Evolutionary conservation across 1,140 invertebrate species (phyloP).

Genomic region (Pogonomyrmex barbatus): DNA sequence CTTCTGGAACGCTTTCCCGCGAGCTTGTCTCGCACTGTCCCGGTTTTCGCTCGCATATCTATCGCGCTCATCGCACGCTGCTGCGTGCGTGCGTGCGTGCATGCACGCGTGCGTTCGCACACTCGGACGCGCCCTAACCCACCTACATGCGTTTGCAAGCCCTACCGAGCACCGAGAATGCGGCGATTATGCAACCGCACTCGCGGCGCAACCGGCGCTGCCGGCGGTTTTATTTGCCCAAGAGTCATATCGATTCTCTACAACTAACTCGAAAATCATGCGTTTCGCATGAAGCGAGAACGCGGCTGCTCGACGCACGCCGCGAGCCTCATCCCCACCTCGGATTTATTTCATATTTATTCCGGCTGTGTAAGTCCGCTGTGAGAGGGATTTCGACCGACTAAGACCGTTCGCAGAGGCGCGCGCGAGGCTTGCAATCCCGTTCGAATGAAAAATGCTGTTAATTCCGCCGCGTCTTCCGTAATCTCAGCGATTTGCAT

Average conservation of each 20-base stretch:
- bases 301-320: not conserved
- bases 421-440: not conserved
- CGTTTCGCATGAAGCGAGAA: not conserved
- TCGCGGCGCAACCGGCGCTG: slow-evolving; percentile 55
- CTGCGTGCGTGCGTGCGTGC: not conserved
- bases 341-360: slow-evolving; percentile 45
- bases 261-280: not conserved
- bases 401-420: not conserved
- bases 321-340: not conserved
- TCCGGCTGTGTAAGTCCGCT: not conserved
- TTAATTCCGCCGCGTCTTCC: slow-evolving; percentile 22
- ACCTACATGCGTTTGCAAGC: slow-evolving; percentile 63
- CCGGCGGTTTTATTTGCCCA: slow-evolving; percentile 56
- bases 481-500: slow-evolving; percentile 36
- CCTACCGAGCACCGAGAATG: slow-evolving; percentile 67
- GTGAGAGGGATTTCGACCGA: slow-evolving; percentile 29
- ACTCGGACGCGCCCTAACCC: slow-evolving; percentile 51
- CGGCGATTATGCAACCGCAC: slow-evolving; percentile 69
- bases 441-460: slow-evolving; percentile 26
- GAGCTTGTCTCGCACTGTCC: slow-evolving; percentile 16
- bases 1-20: slow-evolving; percentile 19
- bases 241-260: not conserved
- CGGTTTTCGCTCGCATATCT: slow-evolving; percentile 45
- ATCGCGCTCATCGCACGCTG: slow-evolving; percentile 46
- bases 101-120: slow-evolving; percentile 7